Conservation (phyloP, 2,113 vertebrate genomes). For the Eulacestoma nigropectus region DNA sequence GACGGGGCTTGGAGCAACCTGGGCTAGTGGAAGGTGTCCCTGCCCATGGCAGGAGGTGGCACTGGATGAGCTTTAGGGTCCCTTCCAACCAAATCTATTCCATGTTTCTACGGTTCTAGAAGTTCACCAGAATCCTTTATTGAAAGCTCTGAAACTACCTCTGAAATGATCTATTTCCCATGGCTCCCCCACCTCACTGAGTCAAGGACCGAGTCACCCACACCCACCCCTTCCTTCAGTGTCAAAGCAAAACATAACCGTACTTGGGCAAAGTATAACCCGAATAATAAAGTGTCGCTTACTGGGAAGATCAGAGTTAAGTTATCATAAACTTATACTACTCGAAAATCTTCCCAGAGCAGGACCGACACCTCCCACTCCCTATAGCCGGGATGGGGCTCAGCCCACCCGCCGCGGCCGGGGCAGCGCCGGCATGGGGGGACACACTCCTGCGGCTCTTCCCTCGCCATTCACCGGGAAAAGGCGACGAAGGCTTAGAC, state of each 20-base stretch:
- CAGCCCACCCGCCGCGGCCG: background rate
- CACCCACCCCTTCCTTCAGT: background rate
- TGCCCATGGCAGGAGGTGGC: background rate
- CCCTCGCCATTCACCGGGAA: background rate
- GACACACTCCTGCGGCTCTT: background rate
- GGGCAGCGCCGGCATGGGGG: background rate
- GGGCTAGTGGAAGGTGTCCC: background rate
- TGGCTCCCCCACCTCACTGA: background rate
- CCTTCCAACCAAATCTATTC: background rate
- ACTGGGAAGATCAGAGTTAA: background rate
- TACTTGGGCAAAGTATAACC: background rate
- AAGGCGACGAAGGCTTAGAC: background rate
- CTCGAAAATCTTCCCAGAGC: background rate
- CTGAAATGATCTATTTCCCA: background rate
- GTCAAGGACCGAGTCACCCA: background rate
- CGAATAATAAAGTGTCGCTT: background rate
- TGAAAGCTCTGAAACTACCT: background rate
- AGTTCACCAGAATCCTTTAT: background rate
- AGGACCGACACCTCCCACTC: background rate
- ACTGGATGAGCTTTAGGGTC: background rate
- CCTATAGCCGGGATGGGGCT: too few species aligned
- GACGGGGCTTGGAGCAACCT: rapidly evolving
- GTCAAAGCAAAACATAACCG: background rate
- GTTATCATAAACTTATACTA: background rate
- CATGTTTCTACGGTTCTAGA: background rate